Base-by-base conservation (phyloP, 2,797 vertebrate genomes). In the Pterois miles region DNA sequence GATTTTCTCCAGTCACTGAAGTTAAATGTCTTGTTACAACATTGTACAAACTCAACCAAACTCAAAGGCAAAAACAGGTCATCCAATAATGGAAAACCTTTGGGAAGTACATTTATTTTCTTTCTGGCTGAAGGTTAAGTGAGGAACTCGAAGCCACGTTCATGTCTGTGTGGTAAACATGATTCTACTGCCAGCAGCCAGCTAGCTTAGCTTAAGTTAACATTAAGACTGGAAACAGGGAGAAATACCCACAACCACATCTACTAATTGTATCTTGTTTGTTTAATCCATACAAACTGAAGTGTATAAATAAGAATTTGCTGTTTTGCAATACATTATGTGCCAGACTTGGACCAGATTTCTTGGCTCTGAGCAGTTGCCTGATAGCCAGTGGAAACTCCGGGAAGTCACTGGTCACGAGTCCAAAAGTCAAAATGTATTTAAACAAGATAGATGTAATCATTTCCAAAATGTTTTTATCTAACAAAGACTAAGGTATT, bases 21-120 rank as follows among this genome's bases (percentile, higher is more conserved):
- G 40, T 80, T 58, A 43, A 71, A 40, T 64, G 1, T 11, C 53
- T 75, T 62, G 50, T 63, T 56, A 65, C 23, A 50, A 23, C 38
- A 20, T 33, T 9, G 64, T 25, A 36, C 4, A 69, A 48, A 33
- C 27, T 36, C 6, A 38, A 58, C 11, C 53, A 6, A 63, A 75
- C 6, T 18, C 20, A 14, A 36, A 38, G 5, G 20, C 29, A 20
- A 69, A 20, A 52, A 46, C 5, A 66, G 14, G 8, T 52, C 7
- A 43, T 22, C 25, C 12, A 4, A n/a, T 40, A 46, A 62, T 34
- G 8, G 27, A 71, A 52, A 69, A 38, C 1, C 5, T 20, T 50
- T 46, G 13, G 2, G 8, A 22, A 36, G 16, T 34, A 2, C 5
- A 9, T 0, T 34, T 43, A 31, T 23, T 54, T 68, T 50, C 40